phyloP scores from a whole-genome alignment of 2,797 vertebrate species.

The Gallinago nigripennis region DNA sequence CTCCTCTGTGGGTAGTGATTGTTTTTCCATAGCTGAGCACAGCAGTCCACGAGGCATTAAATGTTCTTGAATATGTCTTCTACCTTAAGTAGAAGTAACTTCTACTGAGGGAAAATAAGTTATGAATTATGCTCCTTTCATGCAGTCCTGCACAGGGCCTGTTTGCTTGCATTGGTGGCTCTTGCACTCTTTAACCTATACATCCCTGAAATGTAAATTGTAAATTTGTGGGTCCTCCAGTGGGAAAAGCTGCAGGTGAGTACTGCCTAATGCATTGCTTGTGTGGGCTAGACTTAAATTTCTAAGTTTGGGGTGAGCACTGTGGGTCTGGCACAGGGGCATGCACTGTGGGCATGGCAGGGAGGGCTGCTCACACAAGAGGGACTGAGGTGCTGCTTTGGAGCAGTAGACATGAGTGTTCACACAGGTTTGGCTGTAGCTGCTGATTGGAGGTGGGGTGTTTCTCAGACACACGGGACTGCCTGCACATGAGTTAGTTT shows the following conservation, averaged over 20 bases:
- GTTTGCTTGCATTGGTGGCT: not conserved
- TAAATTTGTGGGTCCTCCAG: not conserved
- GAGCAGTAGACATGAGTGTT: not conserved
- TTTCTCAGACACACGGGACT: not conserved
- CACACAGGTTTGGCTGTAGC: not conserved
- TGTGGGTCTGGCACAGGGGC: not conserved
- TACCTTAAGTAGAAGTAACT: not conserved
- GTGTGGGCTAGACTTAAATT: not conserved
- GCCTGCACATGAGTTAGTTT: accelerated
- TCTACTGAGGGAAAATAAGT: not conserved
- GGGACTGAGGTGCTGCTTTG: not conserved
- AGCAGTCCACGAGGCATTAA: not conserved
- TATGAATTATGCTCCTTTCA: not conserved
- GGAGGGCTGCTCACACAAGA: not conserved
- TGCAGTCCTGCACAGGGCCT: not conserved
- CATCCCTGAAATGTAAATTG: not conserved
- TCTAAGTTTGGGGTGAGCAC: not conserved
- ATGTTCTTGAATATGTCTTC: not conserved
- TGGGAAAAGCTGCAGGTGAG: not conserved
- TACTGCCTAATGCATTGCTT: not conserved
- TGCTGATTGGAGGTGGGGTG: accelerated
- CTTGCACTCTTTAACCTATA: not conserved
- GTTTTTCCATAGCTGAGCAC: not conserved
- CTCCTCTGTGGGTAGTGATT: not conserved
- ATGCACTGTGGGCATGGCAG: not conserved